These are phyloP conservation scores for Drosophila aldrichi DNA, from an alignment of 2,888 invertebrate species.

Conservation along the genomic window DNA sequence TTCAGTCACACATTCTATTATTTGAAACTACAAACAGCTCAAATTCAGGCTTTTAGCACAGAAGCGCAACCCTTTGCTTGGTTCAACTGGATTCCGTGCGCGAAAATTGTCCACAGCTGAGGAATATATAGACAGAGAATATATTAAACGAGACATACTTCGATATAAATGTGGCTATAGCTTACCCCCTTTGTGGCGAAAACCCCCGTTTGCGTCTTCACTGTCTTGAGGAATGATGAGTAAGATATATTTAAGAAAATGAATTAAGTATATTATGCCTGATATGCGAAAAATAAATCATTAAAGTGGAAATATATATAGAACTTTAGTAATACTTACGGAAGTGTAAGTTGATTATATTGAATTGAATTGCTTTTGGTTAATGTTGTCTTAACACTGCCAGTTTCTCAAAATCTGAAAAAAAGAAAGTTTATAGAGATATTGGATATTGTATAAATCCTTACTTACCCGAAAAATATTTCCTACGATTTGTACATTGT, in stretches of 20 bases:
- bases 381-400: no score
- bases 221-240: background rate
- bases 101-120: background rate
- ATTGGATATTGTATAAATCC: no score
- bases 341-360: background rate
- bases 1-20: background rate
- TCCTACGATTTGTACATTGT: no score
- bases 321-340: background rate
- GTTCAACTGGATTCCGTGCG: constrained; percentile 18
- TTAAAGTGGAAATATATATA: background rate
- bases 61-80: constrained; percentile 6
- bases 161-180: background rate
- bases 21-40: background rate
- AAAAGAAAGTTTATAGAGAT: no score
- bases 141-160: background rate
- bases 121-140: background rate
- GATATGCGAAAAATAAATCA: background rate
- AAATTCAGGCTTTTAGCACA: background rate
- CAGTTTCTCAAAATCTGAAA: no score
- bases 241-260: background rate
- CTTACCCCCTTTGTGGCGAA: constrained; percentile 6
- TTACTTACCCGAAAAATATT: no score
- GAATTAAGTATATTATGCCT: background rate
- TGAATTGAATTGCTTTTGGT: no score
- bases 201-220: background rate